phyloP scores from a whole-genome alignment of 2,113 vertebrate species.

The Sialia sialis region DNA sequence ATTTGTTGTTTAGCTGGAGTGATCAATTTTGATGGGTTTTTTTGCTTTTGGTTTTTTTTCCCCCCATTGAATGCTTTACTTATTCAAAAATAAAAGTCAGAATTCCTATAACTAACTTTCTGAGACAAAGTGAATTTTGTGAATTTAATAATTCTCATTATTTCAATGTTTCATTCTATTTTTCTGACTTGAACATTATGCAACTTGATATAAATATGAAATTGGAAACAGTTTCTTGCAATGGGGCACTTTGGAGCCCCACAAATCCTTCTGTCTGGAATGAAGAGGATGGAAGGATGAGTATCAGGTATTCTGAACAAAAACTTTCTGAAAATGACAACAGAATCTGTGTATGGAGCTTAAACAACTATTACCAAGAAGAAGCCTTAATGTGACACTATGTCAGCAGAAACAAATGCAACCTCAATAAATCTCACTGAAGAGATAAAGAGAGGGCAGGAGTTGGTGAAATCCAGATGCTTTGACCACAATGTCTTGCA shows the following conservation, averaged over 20 bases:
- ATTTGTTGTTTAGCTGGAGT: neutral
- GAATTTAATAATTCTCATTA: neutral
- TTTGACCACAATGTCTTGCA: neutral
- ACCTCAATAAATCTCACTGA: neutral
- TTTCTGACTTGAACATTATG: neutral
- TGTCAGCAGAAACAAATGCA: neutral
- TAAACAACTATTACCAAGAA: neutral
- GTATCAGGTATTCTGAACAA: neutral
- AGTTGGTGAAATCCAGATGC: neutral
- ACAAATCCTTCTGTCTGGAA: neutral
- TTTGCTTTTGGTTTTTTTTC: neutral
- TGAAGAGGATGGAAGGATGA: neutral
- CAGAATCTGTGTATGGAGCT: neutral
- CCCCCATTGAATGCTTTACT: neutral
- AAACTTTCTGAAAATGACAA: neutral
- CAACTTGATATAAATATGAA: neutral
- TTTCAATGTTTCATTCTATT: neutral
- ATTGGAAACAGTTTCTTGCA: neutral
- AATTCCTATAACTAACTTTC: neutral
- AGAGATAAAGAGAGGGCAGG: neutral
- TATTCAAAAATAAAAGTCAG: neutral
- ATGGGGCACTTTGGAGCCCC: neutral
- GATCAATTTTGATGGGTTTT: neutral
- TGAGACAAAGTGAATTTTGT: neutral
- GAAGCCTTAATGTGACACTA: fast-evolving